These are phyloP conservation scores for Synergus umbraculus DNA, from an alignment of 2,888 invertebrate genomes.

Conservation along the genomic window DNA sequence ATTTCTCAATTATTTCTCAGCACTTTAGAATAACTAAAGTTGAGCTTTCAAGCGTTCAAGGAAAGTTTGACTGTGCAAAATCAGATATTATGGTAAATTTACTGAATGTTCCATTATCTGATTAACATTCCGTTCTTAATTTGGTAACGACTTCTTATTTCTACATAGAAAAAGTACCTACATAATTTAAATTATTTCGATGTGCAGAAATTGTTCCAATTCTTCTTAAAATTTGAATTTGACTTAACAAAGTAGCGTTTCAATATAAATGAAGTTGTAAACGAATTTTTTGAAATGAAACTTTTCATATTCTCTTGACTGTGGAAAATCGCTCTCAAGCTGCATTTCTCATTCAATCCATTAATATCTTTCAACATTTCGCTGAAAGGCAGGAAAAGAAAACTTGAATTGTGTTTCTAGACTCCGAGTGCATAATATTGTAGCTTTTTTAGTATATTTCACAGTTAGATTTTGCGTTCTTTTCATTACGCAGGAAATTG, in stretches of 20 bases:
- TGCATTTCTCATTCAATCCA: slow-evolving; percentile 9
- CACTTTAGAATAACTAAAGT: not conserved
- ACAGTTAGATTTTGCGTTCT: not conserved
- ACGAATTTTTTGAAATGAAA: not conserved
- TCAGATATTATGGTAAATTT: not conserved
- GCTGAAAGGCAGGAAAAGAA: not conserved
- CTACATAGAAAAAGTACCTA: not conserved
- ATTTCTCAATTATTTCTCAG: not conserved
- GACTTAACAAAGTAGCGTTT: not conserved
- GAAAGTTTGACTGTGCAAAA: not conserved
- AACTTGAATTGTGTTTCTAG: not conserved
- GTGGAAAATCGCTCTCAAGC: not conserved
- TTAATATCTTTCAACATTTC: not conserved
- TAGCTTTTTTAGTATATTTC: not conserved
- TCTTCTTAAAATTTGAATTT: not conserved
- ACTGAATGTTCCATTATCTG: not conserved
- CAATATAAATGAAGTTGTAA: not conserved
- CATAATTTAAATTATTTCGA: not conserved
- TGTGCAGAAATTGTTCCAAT: not conserved
- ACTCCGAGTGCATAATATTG: not conserved
- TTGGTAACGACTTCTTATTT: not conserved
- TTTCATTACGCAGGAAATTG: not conserved
- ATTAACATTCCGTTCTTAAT: not conserved
- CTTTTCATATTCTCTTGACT: not conserved
- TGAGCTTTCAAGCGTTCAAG: not conserved